Conservation (phyloP, 2,888 invertebrate genomes). For the Stenichneumon culpator region DNA sequence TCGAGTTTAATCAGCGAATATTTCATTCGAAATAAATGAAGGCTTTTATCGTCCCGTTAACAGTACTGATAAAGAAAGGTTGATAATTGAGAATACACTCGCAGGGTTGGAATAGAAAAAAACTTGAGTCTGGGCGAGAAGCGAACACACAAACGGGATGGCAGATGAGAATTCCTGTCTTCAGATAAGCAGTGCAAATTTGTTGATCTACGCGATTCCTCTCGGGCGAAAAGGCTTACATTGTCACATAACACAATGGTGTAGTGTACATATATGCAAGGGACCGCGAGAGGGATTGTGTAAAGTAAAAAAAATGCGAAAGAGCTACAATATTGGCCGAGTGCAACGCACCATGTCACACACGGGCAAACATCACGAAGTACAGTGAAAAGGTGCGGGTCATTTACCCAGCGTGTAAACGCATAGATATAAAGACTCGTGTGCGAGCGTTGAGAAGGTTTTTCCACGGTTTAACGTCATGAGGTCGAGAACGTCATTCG, state of each 20-base stretch:
- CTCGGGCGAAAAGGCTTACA: constrained; percentile 21
- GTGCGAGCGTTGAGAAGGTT: constrained; percentile 31
- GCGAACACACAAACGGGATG: constrained; percentile 34
- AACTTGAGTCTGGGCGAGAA: constrained; percentile 26
- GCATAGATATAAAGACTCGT: constrained; percentile 66
- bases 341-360: constrained; percentile 68
- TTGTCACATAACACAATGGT: background rate
- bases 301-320: constrained; percentile 43
- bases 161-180: constrained; percentile 61
- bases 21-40: background rate
- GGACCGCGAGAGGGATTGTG: constrained; percentile 9
- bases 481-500: constrained; percentile 55
- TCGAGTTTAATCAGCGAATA: background rate
- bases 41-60: background rate
- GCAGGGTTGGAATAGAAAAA: background rate
- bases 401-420: constrained; percentile 56
- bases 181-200: constrained; percentile 81
- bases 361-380: constrained; percentile 46
- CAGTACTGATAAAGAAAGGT: background rate
- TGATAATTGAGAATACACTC: background rate
- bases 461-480: constrained; percentile 57
- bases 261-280: background rate
- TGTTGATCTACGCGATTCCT: constrained; percentile 70
- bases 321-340: constrained; percentile 68
- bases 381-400: constrained; percentile 52